Evolutionary conservation across 2,113 vertebrate genomes (phyloP).

Genomic region (Epinephelus cyanopodus): DNA sequence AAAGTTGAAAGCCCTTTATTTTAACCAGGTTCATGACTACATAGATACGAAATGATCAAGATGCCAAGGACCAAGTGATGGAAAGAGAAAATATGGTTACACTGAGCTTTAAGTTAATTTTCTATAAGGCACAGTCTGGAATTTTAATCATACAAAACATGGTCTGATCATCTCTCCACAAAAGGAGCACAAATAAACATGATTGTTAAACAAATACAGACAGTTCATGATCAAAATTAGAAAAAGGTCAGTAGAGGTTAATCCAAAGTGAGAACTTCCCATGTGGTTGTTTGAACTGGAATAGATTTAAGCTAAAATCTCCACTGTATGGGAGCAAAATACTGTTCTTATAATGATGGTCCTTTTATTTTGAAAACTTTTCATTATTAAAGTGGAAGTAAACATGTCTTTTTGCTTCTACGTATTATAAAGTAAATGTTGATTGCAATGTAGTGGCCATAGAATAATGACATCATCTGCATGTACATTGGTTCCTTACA

Average conservation of each 20-base stretch:
- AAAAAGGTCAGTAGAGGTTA: background rate
- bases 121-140: conserved; percentile 1
- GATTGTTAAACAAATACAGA: conserved; percentile 15
- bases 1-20: conserved; percentile 63
- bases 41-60: conserved; percentile 35
- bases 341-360: background rate
- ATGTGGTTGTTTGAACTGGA: background rate
- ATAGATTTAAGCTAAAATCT: background rate
- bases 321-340: background rate
- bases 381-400: background rate
- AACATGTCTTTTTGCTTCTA: no score
- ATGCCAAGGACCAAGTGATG: conserved; percentile 12
- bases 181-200: background rate
- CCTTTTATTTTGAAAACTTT: conserved; percentile 4
- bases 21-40: conserved; percentile 30
- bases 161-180: background rate
- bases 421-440: no score
- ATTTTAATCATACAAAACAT: background rate
- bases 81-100: conserved; percentile 20
- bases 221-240: conserved; percentile 3
- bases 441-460: no score
- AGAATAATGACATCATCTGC: no score
- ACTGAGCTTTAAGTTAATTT: conserved; percentile 15
- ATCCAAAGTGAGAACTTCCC: background rate
- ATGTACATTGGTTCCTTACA: no score